These are phyloP conservation scores for Phlogophora meticulosa DNA, from an alignment of 2,888 invertebrate species.

Conservation along the genomic window DNA sequence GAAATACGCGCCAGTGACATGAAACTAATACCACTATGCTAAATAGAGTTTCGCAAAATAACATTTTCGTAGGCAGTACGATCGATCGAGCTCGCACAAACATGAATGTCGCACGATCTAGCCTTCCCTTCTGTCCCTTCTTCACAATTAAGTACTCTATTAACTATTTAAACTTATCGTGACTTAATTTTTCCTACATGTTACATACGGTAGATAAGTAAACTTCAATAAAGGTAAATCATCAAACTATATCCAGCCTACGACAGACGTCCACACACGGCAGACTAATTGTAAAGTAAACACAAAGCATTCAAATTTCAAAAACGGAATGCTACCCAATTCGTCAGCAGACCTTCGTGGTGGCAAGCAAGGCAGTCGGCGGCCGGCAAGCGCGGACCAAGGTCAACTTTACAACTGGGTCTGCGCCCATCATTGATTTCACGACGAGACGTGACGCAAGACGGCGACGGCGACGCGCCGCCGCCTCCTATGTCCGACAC, in stretches of 20 bases:
- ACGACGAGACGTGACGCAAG: conserved; percentile 80
- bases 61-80: conserved; percentile 49
- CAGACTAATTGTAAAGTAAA: conserved; percentile 43
- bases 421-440: conserved; percentile 86
- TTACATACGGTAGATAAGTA: conserved; percentile 10
- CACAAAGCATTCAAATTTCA: conserved; percentile 60
- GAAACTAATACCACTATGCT: conserved; percentile 49
- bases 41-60: conserved; percentile 60
- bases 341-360: conserved; percentile 66
- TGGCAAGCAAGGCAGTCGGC: conserved; percentile 59
- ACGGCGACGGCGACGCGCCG: conserved; percentile 67
- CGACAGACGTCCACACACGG: conserved; percentile 50
- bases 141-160: conserved; percentile 38
- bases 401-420: conserved; percentile 88
- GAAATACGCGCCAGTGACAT: conserved; percentile 45
- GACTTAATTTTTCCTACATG: conserved; percentile 13
- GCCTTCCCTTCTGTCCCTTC: conserved; percentile 49
- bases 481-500: conserved; percentile 69
- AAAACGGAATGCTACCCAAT: conserved; percentile 62
- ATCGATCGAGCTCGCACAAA: conserved; percentile 58
- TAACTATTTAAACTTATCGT: conserved; percentile 4
- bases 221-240: conserved; percentile 28
- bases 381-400: conserved; percentile 75
- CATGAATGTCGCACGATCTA: conserved; percentile 63
- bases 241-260: conserved; percentile 22